A percentile compares a stretch with the other conserved stretches of the same genome.
These are phyloP conservation scores for Aphyosemion australe DNA, from an alignment of 2,113 vertebrate genomes.

Conservation along the genomic window DNA sequence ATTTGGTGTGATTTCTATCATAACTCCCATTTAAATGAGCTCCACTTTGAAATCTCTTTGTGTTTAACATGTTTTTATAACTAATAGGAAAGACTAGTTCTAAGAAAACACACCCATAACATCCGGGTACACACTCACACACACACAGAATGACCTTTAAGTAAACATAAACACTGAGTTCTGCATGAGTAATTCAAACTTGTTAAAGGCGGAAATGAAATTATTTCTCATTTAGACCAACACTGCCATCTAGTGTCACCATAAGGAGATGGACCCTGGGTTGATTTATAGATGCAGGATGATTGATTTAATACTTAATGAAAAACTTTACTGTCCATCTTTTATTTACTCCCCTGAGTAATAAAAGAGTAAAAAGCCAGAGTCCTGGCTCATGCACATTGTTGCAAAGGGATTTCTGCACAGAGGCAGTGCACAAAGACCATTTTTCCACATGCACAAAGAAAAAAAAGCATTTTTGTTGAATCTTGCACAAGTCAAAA, in stretches of 20 bases:
- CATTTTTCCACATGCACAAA: not conserved
- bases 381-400: not conserved
- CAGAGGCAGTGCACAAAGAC: slow-evolving; percentile 11
- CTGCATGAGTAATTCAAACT: not conserved
- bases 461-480: not conserved
- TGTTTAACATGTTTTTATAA: too few species aligned
- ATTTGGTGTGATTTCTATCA: too few species aligned
- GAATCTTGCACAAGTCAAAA: not conserved
- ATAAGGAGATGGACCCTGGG: not conserved
- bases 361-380: slow-evolving; percentile 1
- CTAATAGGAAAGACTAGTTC: not conserved
- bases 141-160: slow-evolving; percentile 8
- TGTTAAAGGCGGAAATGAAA: not conserved
- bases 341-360: not conserved
- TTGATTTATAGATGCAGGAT: not conserved
- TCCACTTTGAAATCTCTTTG: too few species aligned
- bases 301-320: not conserved
- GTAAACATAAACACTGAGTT: not conserved
- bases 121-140: not conserved
- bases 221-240: slow-evolving; percentile 18
- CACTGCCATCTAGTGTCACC: slow-evolving; percentile 64
- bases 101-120: not conserved
- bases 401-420: not conserved
- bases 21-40: too few species aligned
- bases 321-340: not conserved